These are phyloP conservation scores for Psophia crepitans DNA, from an alignment of 2,113 vertebrate genomes.

Conservation along the genomic window DNA sequence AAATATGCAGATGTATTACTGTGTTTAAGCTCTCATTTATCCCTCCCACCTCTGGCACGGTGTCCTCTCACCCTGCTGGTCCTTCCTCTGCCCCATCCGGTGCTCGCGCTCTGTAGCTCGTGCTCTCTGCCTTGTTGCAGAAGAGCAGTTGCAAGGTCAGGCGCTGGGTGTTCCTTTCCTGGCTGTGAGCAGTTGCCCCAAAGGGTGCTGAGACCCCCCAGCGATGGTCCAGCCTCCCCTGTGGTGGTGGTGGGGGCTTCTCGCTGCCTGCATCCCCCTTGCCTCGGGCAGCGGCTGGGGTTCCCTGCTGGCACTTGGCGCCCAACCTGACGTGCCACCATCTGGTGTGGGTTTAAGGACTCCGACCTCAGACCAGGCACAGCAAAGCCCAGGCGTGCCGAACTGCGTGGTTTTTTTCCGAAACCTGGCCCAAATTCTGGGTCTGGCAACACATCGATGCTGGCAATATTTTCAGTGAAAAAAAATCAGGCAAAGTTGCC, in stretches of 20 bases:
- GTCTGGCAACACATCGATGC: background rate
- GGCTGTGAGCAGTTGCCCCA: background rate
- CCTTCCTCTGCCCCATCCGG: background rate
- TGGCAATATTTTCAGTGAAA: background rate
- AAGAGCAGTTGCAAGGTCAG: background rate
- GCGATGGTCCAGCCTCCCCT: background rate
- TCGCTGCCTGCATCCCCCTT: background rate
- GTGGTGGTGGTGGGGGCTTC: background rate
- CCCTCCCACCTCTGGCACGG: background rate
- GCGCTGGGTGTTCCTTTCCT: background rate
- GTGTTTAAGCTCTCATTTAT: background rate
- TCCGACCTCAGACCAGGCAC: background rate
- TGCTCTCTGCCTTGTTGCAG: background rate
- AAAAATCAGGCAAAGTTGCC: background rate
- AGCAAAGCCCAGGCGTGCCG: background rate
- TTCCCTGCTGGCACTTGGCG: rapidly evolving
- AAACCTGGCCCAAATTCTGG: background rate
- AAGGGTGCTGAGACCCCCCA: background rate
- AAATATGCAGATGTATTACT: too few species aligned
- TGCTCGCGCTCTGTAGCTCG: rapidly evolving
- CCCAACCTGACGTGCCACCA: too few species aligned
- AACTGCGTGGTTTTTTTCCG: background rate
- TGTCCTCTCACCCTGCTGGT: background rate
- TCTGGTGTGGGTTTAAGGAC: background rate
- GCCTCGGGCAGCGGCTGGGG: rapidly evolving